Conservation (phyloP, 2,888 invertebrate genomes). For the Euzetes globulus region DNA sequence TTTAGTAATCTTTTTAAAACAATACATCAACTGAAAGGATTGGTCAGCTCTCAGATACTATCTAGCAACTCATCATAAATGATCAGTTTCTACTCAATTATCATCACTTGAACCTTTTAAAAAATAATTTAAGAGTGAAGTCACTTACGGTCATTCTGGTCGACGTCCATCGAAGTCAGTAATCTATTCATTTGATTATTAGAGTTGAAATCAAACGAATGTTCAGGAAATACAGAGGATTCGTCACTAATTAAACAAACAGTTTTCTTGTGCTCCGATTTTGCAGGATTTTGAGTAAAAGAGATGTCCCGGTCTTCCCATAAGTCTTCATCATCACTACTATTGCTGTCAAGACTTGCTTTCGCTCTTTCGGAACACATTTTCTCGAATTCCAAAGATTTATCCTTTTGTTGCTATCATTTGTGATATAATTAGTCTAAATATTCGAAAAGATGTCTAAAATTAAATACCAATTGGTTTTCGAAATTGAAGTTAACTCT, state of each 20-base stretch:
- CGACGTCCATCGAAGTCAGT: conserved; percentile 47
- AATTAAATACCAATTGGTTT: not conserved
- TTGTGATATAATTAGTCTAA: not conserved
- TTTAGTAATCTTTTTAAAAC: no score
- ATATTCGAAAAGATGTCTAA: not conserved
- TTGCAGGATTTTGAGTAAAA: not conserved
- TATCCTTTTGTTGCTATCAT: conserved; percentile 5
- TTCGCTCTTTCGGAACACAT: conserved; percentile 38
- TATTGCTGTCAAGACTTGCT: conserved; percentile 40
- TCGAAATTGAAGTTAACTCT: conserved; percentile 26
- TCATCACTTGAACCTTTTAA: not conserved
- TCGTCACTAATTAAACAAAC: not conserved
- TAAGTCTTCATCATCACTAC: conserved; percentile 36
- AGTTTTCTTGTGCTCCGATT: not conserved
- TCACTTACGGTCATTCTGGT: conserved; percentile 51
- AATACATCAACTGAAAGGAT: not conserved
- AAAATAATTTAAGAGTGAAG: not conserved
- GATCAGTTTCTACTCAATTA: not conserved
- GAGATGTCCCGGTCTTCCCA: conserved; percentile 25
- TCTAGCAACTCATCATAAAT: conserved; percentile 25
- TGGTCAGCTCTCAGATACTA: conserved; percentile 35
- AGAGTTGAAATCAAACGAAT: conserved; percentile 38
- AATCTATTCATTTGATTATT: not conserved
- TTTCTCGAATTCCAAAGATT: not conserved
- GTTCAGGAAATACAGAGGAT: conserved; percentile 42